Percentiles rank a stretch among this genome's conserved stretches.
Evolutionary conservation across 2,797 vertebrate species (phyloP).

Genomic region (Discoglossus pictus): DNA sequence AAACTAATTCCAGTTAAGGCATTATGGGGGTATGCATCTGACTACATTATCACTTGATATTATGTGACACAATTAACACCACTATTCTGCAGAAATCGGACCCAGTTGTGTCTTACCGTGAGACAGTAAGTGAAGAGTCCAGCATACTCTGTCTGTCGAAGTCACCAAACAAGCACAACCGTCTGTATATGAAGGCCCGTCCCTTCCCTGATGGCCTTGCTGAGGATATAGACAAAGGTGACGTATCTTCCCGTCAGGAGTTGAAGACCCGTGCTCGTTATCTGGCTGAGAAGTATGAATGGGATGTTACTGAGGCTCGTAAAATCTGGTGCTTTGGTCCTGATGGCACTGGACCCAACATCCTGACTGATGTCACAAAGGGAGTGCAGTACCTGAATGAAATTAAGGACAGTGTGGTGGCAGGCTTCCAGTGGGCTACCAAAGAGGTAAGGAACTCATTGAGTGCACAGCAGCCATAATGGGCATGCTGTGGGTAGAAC

Average conservation of each 20-base stretch:
- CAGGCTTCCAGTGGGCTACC: conserved; percentile 58
- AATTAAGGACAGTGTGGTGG: conserved; percentile 57
- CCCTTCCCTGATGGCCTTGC: conserved; percentile 74
- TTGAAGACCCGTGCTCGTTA: conserved; percentile 47
- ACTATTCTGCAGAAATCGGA: conserved; percentile 52
- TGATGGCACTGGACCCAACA: conserved; percentile 49
- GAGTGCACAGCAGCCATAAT: too few relatives aligned
- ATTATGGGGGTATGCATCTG: too few relatives aligned
- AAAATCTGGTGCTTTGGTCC: conserved; percentile 59
- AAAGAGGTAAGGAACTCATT: conserved; percentile 61
- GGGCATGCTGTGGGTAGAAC: too few relatives aligned
- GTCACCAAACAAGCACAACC: conserved; percentile 57
- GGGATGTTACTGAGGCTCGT: conserved; percentile 53
- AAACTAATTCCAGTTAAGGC: too few relatives aligned
- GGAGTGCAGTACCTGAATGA: conserved; percentile 59
- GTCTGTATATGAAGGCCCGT: conserved; percentile 53
- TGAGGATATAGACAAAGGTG: conserved; percentile 92
- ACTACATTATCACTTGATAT: too few relatives aligned
- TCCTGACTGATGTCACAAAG: conserved; percentile 53
- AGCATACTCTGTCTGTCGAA: conserved; percentile 54
- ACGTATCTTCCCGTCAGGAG: conserved; percentile 81
- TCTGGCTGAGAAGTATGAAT: conserved; percentile 56
- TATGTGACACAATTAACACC: too few relatives aligned
- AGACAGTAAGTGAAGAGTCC: conserved; percentile 56
- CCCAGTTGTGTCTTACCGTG: conserved; percentile 53